Conservation (phyloP, 2,113 vertebrate species). For the Gambusia holbrooki region DNA sequence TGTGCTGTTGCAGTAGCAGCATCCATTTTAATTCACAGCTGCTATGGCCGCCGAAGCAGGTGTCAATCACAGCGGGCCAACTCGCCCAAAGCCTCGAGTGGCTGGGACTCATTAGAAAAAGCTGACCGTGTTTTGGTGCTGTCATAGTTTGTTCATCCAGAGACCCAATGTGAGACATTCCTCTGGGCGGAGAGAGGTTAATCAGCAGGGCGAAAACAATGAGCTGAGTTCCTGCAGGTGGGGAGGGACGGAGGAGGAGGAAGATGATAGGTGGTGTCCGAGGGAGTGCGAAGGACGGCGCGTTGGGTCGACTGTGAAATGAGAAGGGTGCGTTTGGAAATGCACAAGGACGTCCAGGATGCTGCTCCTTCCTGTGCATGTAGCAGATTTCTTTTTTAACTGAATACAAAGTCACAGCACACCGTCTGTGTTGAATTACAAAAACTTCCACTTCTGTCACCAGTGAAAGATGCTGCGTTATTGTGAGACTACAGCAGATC, state of each 20-base stretch:
- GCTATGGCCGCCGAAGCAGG: conserved; percentile 47
- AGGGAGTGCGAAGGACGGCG: conserved; percentile 59
- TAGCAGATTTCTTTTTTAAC: conserved; percentile 22
- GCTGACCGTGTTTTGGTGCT: conserved; percentile 50
- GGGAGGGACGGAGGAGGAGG: conserved; percentile 24
- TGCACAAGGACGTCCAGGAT: conserved; percentile 59
- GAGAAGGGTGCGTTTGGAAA: conserved; percentile 58
- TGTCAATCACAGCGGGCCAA: conserved; percentile 64
- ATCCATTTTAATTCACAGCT: conserved; percentile 24
- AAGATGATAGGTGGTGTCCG: conserved; percentile 43
- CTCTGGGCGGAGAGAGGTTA: conserved; percentile 69
- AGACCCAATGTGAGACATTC: conserved; percentile 68
- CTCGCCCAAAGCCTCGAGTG: conserved; percentile 48
- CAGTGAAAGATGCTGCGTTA: conserved; percentile 1
- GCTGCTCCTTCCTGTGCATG: conserved; percentile 27
- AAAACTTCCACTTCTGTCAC: conserved; percentile 34
- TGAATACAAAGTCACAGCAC: conserved; percentile 15
- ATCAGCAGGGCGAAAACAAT: conserved; percentile 73
- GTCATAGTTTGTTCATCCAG: conserved; percentile 41
- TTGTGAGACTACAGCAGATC: not conserved
- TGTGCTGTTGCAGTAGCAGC: not conserved
- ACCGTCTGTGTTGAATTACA: conserved; percentile 4
- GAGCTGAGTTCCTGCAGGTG: conserved; percentile 63
- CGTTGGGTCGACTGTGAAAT: conserved; percentile 69
- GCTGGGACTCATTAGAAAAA: conserved; percentile 73